These are phyloP conservation scores for Podotricha telesiphe DNA, from an alignment of 2,888 invertebrate genomes.

Conservation along the genomic window DNA sequence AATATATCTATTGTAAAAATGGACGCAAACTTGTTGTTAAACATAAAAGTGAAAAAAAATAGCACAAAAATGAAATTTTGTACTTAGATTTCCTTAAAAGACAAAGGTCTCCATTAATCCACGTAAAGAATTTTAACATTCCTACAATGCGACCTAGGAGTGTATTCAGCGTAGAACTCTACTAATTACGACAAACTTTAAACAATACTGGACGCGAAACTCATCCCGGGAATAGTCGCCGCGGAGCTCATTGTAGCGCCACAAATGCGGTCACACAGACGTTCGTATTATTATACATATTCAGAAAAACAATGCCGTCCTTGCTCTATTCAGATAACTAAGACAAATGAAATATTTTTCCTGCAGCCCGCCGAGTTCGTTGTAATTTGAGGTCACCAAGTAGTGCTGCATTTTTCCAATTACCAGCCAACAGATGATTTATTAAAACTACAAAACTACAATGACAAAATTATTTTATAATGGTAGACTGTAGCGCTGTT, in stretches of 20 bases:
- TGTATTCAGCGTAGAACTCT: conserved; percentile 77
- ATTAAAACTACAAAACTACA: conserved; percentile 44
- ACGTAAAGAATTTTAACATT: conserved; percentile 47
- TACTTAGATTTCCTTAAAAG: conserved; percentile 7
- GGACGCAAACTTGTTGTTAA: background rate
- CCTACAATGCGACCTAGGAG: conserved; percentile 75
- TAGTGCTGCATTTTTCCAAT: conserved; percentile 46
- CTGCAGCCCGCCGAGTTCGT: conserved; percentile 50
- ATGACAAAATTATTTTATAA: conserved; percentile 8
- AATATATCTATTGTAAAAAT: too few species aligned
- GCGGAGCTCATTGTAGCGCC: conserved; percentile 74
- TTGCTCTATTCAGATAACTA: conserved; percentile 74
- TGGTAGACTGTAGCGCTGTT: background rate
- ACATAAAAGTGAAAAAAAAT: background rate
- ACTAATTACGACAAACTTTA: conserved; percentile 83
- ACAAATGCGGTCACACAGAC: conserved; percentile 80
- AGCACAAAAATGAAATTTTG: background rate
- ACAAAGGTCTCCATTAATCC: conserved; percentile 32
- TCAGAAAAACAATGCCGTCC: conserved; percentile 78
- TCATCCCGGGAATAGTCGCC: conserved; percentile 78
- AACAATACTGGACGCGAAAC: conserved; percentile 82
- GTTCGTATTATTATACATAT: conserved; percentile 77
- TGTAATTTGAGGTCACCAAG: conserved; percentile 53
- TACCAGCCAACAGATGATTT: conserved; percentile 48
- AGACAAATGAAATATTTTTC: conserved; percentile 73